Base-by-base conservation (phyloP, 1,140 invertebrate genomes). In the Drosophila pseudoobscura region DNA sequence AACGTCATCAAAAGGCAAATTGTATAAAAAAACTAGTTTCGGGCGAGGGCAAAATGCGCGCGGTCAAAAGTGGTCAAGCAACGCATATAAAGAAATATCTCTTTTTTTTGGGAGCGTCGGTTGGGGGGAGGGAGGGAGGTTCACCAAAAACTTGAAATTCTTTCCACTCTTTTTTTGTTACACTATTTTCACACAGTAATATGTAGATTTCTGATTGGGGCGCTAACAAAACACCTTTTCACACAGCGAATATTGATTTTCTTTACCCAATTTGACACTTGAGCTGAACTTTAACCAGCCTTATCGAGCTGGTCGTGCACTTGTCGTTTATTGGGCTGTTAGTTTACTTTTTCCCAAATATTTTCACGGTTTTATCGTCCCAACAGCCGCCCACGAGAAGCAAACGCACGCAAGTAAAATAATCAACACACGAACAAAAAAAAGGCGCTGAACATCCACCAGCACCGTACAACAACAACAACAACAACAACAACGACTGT, bases 371-470 rank as follows among this genome's bases (percentile, higher is more conserved):
- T 49, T 22, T 45, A 49, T 57, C 72, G 31, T 51, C 24, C 47
- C 62, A 20, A 61, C 52, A 76, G 80, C 78, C 82, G 82, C 83
- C 82, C 82, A 85, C 83, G 62, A 85, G 74, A 64, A 75, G 60
- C 60, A 74, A 88, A 65, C 69, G 82, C 80, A 87, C 82, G 82
- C 74, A 85, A 85, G 83, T 85, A 80, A 78, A 80, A 70, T 85
- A 87, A 80, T 80, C 73, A 85, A 85, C 80, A 80, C 64, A 69
- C 72, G 51, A 80, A 44, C 58, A 61, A 57, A 70, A 17, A 83
- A 78, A 85, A 87, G 83, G 83, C 83, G 83, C 83, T 88, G 75
- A 88, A 88, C 83, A 87, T 87, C 83, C 78, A 88, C 78, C 78
- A 87, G 75, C 78, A 87, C 71, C 75, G 85, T 39, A 22, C 60